These are phyloP conservation scores for Oxyura jamaicensis DNA, from an alignment of 2,113 vertebrate species.

Conservation along the genomic window DNA sequence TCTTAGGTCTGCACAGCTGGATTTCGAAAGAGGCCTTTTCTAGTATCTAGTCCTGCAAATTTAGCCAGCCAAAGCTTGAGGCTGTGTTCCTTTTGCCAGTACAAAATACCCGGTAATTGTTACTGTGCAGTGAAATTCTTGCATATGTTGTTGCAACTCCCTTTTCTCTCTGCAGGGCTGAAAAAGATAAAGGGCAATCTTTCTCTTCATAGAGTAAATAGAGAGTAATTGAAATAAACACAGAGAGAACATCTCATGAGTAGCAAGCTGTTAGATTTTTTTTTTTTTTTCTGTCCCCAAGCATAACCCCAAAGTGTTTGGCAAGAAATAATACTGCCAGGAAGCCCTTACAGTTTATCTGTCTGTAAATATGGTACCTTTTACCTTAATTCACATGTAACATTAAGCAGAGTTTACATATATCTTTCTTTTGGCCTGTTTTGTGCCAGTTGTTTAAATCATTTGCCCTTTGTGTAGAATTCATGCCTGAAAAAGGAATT, in stretches of 20 bases:
- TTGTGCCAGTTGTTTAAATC: background rate
- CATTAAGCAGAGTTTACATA: background rate
- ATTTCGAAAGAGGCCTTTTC: background rate
- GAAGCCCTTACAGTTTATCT: background rate
- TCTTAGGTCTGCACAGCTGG: background rate
- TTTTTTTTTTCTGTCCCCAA: background rate
- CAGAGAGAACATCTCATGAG: background rate
- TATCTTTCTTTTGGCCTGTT: background rate
- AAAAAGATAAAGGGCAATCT: background rate
- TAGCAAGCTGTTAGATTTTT: background rate
- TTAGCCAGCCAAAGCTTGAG: background rate
- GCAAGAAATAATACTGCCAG: background rate
- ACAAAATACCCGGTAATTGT: background rate
- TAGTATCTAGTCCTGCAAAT: background rate
- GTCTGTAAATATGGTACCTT: background rate
- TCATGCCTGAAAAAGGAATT: slow-evolving; percentile 18
- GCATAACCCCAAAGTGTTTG: background rate
- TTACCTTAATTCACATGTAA: background rate
- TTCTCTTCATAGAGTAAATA: background rate
- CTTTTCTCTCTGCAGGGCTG: background rate
- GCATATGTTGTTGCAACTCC: background rate
- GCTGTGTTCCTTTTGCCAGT: background rate
- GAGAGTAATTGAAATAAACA: background rate
- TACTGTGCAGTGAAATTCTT: background rate
- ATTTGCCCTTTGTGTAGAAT: background rate